Evolutionary conservation across 2,113 vertebrate genomes (phyloP).

Genomic region (Vicugna pacos): DNA sequence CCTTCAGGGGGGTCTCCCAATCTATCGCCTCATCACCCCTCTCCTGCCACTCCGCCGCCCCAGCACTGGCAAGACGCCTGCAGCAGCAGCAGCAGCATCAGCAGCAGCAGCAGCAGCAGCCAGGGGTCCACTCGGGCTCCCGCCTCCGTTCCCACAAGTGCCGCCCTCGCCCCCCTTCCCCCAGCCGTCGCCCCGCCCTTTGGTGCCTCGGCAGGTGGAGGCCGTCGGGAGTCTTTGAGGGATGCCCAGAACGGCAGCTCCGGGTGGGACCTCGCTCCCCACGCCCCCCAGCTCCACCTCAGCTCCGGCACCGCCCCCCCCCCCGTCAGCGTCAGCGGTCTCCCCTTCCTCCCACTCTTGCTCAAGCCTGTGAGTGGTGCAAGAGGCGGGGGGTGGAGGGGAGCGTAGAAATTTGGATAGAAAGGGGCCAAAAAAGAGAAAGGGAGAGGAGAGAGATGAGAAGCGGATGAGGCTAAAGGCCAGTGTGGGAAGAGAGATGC

Average conservation of each 20-base stretch:
- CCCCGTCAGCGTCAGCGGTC: neutral
- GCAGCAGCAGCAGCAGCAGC: neutral
- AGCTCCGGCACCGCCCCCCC: neutral
- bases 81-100: neutral
- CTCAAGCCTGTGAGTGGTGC: neutral
- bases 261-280: neutral
- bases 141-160: neutral
- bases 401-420: neutral
- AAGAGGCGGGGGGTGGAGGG: neutral
- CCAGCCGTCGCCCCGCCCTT: constrained; percentile 22
- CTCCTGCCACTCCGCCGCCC: neutral
- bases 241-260: neutral
- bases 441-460: neutral
- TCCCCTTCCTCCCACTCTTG: too few species aligned
- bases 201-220: constrained; percentile 66
- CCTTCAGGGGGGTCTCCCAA: neutral
- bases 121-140: neutral
- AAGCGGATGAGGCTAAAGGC: neutral
- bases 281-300: neutral
- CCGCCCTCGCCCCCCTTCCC: constrained; percentile 27
- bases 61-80: neutral
- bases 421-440: neutral
- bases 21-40: neutral
- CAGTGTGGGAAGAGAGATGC: neutral
- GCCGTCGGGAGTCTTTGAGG: neutral